A percentile compares a stretch with the other conserved stretches of the same genome.
phyloP scores from a whole-genome alignment of 2,797 vertebrate species.

The Heterohyrax brucei region DNA sequence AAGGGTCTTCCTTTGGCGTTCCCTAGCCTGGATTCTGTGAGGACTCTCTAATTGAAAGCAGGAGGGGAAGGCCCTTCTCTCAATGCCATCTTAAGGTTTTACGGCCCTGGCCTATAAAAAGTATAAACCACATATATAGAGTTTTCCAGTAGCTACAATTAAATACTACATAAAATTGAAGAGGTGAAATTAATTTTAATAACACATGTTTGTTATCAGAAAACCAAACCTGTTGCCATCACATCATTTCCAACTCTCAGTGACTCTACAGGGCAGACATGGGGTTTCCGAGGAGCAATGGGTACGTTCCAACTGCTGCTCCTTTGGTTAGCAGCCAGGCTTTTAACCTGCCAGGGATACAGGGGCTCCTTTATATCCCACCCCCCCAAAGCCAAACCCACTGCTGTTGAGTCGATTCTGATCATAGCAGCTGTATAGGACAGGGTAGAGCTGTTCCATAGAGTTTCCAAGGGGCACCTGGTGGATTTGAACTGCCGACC shows the following conservation, averaged over 20 bases:
- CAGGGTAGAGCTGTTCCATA: too few species aligned
- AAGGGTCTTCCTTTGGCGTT: neutral
- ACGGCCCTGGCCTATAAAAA: neutral
- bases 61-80: conserved; percentile 16
- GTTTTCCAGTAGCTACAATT: conserved; percentile 29
- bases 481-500: too few species aligned
- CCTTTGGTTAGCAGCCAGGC: too few species aligned
- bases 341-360: too few species aligned
- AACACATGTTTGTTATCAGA: neutral
- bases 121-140: neutral
- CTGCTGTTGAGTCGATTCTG: too few species aligned
- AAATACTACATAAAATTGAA: conserved; percentile 46
- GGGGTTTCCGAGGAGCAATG: too few species aligned
- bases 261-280: too few species aligned
- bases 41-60: neutral
- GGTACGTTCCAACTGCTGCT: too few species aligned
- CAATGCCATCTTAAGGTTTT: neutral
- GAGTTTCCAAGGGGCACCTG: too few species aligned
- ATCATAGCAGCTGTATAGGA: too few species aligned
- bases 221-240: too few species aligned
- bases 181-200: neutral
- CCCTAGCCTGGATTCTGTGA: neutral
- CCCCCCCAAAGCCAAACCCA: neutral
- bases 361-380: neutral
- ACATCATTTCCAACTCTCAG: too few species aligned